Evolutionary conservation across 2,113 vertebrate species (phyloP).

Genomic region (Phalacrocorax aristotelis): DNA sequence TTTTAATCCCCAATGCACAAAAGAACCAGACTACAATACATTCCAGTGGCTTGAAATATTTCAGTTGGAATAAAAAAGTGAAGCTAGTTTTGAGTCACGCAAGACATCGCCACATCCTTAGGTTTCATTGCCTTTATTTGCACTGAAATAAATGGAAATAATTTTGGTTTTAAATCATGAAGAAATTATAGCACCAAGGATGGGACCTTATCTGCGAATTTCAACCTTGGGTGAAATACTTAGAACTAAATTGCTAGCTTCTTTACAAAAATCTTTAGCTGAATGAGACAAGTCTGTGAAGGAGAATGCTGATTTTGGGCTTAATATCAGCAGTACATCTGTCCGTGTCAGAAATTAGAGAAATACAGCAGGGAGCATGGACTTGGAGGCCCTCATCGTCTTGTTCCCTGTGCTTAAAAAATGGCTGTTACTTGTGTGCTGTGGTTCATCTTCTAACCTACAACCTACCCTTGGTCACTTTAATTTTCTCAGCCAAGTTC

Average conservation of each 20-base stretch:
- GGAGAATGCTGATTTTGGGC: background rate
- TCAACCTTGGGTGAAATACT: background rate
- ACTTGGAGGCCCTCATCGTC: background rate
- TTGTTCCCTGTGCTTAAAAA: background rate
- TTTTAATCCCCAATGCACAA: constrained; percentile 50
- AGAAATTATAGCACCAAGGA: background rate
- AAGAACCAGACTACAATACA: constrained; percentile 27
- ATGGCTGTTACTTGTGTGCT: background rate
- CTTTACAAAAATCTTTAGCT: background rate
- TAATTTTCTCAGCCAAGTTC: background rate
- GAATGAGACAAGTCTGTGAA: background rate
- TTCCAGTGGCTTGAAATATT: constrained; percentile 59
- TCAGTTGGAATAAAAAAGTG: background rate
- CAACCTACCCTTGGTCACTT: background rate
- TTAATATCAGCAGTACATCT: background rate
- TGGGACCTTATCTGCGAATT: background rate
- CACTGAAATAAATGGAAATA: background rate
- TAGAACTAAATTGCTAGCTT: background rate
- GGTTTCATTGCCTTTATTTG: constrained; percentile 2
- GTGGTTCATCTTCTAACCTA: background rate
- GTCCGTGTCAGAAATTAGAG: background rate
- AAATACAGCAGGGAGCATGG: background rate
- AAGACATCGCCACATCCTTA: background rate
- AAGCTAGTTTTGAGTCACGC: background rate
- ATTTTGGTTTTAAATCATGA: background rate